Evolutionary conservation across 2,888 invertebrate species (phyloP).

Genomic region (Aphidoletes aphidimyza): DNA sequence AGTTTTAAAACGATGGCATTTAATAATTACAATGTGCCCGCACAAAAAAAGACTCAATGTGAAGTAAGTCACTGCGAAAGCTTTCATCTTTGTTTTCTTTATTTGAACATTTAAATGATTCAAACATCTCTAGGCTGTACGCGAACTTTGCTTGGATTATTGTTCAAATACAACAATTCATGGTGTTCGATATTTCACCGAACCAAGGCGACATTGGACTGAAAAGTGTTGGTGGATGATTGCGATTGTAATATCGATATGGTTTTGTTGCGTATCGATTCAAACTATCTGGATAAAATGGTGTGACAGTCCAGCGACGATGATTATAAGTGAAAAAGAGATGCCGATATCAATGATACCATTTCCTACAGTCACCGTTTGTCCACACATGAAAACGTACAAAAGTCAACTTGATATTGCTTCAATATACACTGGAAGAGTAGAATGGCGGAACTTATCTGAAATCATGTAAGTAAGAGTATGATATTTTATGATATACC

Average conservation of each 20-base stretch:
- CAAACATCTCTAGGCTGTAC: too few species aligned
- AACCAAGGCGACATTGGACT: not conserved
- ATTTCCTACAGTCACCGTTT: slow-evolving; percentile 71
- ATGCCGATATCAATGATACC: slow-evolving; percentile 65
- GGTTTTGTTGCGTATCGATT: slow-evolving; percentile 67
- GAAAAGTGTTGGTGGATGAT: not conserved
- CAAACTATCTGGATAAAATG: slow-evolving; percentile 76
- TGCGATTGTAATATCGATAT: not conserved
- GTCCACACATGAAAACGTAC: too few species aligned
- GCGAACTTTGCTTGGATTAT: not conserved
- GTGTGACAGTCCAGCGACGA: slow-evolving; percentile 70
- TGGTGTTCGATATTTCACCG: not conserved
- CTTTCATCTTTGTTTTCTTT: too few species aligned
- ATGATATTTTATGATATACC: not conserved
- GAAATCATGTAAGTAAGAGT: too few species aligned
- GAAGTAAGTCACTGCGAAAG: too few species aligned
- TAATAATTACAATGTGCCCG: too few species aligned
- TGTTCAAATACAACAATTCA: slow-evolving; percentile 8
- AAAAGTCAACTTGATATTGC: too few species aligned
- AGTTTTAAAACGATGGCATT: too few species aligned
- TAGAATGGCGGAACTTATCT: too few species aligned
- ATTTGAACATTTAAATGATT: too few species aligned
- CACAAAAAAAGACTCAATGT: too few species aligned
- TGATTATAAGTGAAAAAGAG: slow-evolving; percentile 8
- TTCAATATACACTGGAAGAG: too few species aligned